These are phyloP conservation scores for Polyommatus icarus DNA, from an alignment of 2,888 invertebrate species.

Conservation along the genomic window DNA sequence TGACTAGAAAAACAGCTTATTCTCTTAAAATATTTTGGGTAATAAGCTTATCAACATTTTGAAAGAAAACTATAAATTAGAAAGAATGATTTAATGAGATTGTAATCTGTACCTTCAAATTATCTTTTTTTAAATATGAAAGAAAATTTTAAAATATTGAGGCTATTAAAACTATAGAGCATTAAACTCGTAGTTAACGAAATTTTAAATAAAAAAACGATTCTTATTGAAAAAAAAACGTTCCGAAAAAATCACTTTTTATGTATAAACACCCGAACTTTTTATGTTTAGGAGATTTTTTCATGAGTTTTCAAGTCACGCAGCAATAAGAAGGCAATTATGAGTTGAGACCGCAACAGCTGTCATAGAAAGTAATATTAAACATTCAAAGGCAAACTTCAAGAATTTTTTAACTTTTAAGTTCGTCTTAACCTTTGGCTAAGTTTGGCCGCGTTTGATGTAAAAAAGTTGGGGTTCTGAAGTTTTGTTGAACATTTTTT, in stretches of 20 bases:
- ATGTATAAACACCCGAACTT: background rate
- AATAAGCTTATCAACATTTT: too few species aligned
- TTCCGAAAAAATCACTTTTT: background rate
- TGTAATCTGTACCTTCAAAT: too few species aligned
- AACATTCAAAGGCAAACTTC: constrained; percentile 1
- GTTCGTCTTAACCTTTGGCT: background rate
- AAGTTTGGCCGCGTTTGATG: background rate
- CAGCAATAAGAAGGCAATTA: constrained; percentile 17
- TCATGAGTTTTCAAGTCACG: constrained; percentile 9
- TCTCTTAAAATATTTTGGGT: too few species aligned
- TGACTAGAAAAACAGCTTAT: too few species aligned
- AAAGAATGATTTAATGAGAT: too few species aligned
- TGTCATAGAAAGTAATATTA: constrained; percentile 17
- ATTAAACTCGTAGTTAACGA: too few species aligned
- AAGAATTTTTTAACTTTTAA: constrained; percentile 13
- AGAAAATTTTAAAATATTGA: too few species aligned
- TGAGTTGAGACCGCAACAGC: background rate
- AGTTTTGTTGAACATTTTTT: background rate
- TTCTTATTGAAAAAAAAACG: too few species aligned
- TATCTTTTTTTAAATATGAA: too few species aligned
- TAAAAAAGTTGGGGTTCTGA: background rate
- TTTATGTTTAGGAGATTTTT: background rate
- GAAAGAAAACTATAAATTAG: too few species aligned
- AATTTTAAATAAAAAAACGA: too few species aligned
- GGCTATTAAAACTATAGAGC: too few species aligned